Conservation (phyloP, 1,140 invertebrate species). For the Nasonia longicornis region DNA sequence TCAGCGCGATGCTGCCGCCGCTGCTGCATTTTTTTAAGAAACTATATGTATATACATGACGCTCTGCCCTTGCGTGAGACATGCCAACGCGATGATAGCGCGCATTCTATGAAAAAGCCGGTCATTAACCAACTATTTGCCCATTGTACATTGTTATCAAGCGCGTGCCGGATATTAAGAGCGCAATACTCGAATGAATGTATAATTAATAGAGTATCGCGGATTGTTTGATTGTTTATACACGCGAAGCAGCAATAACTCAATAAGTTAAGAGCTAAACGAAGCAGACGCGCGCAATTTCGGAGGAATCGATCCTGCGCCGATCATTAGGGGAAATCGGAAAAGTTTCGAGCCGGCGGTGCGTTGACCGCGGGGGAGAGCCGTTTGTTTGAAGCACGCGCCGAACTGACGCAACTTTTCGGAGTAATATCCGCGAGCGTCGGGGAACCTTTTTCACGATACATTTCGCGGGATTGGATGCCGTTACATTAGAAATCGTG, state of each 20-base stretch:
- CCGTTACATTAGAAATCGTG: no score
- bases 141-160: conserved; percentile 8
- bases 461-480: neutral
- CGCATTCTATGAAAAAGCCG: neutral
- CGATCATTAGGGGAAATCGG: neutral
- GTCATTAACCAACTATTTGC: conserved; percentile 11
- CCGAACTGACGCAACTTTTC: conserved; percentile 5
- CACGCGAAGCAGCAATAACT: no score
- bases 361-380: neutral
- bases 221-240: neutral
- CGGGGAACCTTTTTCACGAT: neutral
- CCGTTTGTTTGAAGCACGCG: neutral
- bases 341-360: conserved; percentile 2
- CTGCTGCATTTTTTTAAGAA: neutral
- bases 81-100: neutral
- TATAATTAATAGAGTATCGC: neutral
- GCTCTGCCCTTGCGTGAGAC: conserved; percentile 11
- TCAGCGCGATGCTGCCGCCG: neutral
- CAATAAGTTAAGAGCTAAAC: no score
- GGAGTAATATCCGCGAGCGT: neutral
- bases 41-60: neutral
- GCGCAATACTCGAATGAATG: neutral
- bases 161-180: neutral
- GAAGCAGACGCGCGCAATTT: neutral
- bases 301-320: neutral